Base-by-base conservation (phyloP, 2,113 vertebrate genomes). In the Camelus bactrianus region DNA sequence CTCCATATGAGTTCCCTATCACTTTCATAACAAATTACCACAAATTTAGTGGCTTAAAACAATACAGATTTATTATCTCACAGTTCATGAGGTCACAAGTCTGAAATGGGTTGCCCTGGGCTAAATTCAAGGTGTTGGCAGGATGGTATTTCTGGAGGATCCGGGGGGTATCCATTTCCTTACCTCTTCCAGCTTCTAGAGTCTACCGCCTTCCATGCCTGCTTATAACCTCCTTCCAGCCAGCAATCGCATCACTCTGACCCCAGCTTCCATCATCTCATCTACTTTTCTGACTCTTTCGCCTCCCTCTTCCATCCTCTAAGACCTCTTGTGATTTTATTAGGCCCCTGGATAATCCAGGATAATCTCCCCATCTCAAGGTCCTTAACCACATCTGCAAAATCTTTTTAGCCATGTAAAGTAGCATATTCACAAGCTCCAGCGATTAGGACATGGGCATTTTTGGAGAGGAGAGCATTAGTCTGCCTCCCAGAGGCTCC, bases 381-480 rank as follows among this genome's bases (percentile, higher is more conserved):
- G 72, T 69, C 48, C 65, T 96, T 96, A 97, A 88, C 65, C 42
- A 62, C 16, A 62, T 24, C 82, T 64, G 20, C 30, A 85, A 42
- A 92, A 92, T 80, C 58, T 14, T 79, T 70, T 75, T 75, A 91
- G 35, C 91, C 77, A 5, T 8, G 19, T 20, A 81, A 89, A 75
- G 72, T 62, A 69, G 75, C 88, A 76, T n/a, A 79, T 54, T 89
- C 60, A 76, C 19, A 42, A 76, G 56, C 65, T 84, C 64, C 50
- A 67, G 30, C 56, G 65, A 85, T 95, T 80, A 89, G 19, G 76
- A 50, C 15, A 5, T n/a, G 50, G 82, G 38, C 72, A 42, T 94
- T 48, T 77, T 72, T 32, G n/a, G 19, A 19, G 26, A 4, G 19
- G 35, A 16, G 46, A 35, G 15, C 38, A 80, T 58, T 69, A 46